A percentile compares a stretch with the other conserved stretches of the same genome.
Evolutionary conservation across 2,113 vertebrate genomes (phyloP).

Genomic region (Eptatretus burgeri): DNA sequence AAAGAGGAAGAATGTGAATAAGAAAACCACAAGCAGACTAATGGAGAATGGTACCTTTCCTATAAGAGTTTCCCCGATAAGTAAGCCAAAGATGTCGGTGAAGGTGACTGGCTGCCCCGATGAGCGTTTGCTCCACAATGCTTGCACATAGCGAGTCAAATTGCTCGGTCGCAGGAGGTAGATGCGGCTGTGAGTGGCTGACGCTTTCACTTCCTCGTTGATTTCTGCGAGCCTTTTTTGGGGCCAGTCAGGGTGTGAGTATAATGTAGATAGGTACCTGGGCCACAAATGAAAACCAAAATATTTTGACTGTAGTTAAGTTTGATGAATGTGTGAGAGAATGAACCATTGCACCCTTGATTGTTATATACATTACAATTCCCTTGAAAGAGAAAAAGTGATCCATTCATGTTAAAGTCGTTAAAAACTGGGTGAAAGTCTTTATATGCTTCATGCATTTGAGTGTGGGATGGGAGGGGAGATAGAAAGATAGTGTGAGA

Average conservation of each 20-base stretch:
- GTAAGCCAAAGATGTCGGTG: conserved; percentile 82
- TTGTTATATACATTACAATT: too few relatives aligned
- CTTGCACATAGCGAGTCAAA: conserved; percentile 60
- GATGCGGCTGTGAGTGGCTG: conserved; percentile 58
- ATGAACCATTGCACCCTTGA: too few relatives aligned
- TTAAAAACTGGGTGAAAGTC: too few relatives aligned
- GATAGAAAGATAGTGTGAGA: too few relatives aligned
- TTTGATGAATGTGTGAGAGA: too few relatives aligned
- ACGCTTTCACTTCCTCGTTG: conserved; percentile 55
- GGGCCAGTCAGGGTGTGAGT: conserved; percentile 69
- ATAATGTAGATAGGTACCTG: conserved; percentile 84
- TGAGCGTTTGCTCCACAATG: conserved; percentile 79
- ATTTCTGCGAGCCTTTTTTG: conserved; percentile 52
- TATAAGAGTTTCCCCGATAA: conserved; percentile 85
- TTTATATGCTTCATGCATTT: too few relatives aligned
- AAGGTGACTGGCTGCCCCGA: conserved; percentile 85
- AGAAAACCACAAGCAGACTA: not conserved
- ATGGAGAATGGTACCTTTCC: conserved; percentile 29
- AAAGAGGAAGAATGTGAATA: too few relatives aligned
- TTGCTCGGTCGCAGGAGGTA: conserved; percentile 60
- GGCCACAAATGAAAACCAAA: not conserved
- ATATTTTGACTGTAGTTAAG: too few relatives aligned
- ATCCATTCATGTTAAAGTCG: too few relatives aligned
- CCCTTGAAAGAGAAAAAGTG: too few relatives aligned
- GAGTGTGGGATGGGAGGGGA: too few relatives aligned